Evolutionary conservation across 2,888 invertebrate species (phyloP).

Genomic region (Octonoba sinensis): DNA sequence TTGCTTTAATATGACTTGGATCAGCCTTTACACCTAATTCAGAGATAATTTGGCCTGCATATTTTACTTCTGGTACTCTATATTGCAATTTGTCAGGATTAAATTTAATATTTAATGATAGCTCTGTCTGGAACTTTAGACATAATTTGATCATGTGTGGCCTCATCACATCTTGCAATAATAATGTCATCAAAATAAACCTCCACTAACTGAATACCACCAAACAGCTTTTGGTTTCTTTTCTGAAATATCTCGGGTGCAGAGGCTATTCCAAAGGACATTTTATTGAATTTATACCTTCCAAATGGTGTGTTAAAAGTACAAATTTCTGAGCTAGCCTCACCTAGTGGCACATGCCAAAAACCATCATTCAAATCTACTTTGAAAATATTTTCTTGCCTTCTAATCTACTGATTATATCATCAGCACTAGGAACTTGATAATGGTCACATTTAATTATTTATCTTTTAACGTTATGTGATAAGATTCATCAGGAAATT

Average conservation of each 20-base stretch:
- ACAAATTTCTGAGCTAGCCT: conserved; percentile 19
- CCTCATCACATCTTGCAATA: conserved; percentile 10
- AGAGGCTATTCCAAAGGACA: conserved; percentile 25
- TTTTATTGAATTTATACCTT: conserved; percentile 33
- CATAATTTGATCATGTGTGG: conserved; percentile 10
- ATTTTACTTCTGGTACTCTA: conserved; percentile 16
- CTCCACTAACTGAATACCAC: conserved; percentile 14
- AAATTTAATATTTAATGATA: conserved; percentile 13
- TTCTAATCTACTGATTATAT: too few relatives aligned
- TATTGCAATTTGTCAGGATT: conserved; percentile 24
- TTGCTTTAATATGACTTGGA: too few relatives aligned
- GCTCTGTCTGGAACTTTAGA: conserved; percentile 17
- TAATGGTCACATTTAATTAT: conserved; percentile 24
- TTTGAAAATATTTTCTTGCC: too few relatives aligned
- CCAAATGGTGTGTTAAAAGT: conserved; percentile 28
- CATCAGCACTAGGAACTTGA: conserved; percentile 15
- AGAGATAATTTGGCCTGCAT: not conserved
- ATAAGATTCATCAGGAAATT: too few relatives aligned
- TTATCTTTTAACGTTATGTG: too few relatives aligned
- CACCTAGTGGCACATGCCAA: conserved; percentile 15
- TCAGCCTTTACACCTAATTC: conserved; percentile 12
- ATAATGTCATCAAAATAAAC: conserved; percentile 39
- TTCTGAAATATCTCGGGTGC: too few relatives aligned
- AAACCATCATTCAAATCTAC: conserved; percentile 16
- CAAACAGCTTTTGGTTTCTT: conserved; percentile 14